Base-by-base conservation (phyloP, 2,113 vertebrate genomes). In the Perca fluviatilis region DNA sequence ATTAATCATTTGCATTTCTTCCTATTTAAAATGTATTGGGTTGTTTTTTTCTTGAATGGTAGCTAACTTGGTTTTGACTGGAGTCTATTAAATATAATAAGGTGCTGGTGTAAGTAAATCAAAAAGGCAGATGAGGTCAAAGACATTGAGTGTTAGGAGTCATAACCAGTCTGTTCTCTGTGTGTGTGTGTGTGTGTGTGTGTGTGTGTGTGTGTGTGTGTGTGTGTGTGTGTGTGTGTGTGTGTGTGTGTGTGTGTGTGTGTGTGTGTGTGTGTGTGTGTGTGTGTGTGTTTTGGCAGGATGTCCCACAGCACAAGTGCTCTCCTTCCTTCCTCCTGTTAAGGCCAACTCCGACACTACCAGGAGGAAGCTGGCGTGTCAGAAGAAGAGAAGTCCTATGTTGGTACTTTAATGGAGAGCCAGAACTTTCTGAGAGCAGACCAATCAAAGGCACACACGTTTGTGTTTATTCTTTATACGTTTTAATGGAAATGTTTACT, bases 401-500 rank as follows among this genome's bases (percentile, higher is more conserved):
- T 19, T 19, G 3, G 46, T 15, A 56, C 14, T 25, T 54, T 77
- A 12, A 60, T 21, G 2, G 14, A 70, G n/a, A 36, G 4, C 1
- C 43, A 60, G 1, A 21, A 63, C 11, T 30, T 27, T 33, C 11
- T 43, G 27, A 85, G 1, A 72, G 5, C 1, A 2, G 13, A 67
- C 6, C 19, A 70, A 80, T 49, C 12, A 81, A 7, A 80, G 47
- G 40, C n/a, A 50, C 9, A 25, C 10, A 54, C 15, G 13, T 16
- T 33, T 49, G 19, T 16, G 18, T 30, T 27, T 21, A 70, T 16
- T 23, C 40, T 84, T 87, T 78, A 83, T 80, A 83, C 4, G 82
- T 88, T 92, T 95, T 95, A 94, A 93, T 91, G 88, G 80, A 93
- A 93, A 94, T 93, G 83, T 91, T 89, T 86, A 89, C 84, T 57